These are phyloP conservation scores for Nanorana parkeri DNA, from an alignment of 2,113 vertebrate genomes.

Conservation along the genomic window DNA sequence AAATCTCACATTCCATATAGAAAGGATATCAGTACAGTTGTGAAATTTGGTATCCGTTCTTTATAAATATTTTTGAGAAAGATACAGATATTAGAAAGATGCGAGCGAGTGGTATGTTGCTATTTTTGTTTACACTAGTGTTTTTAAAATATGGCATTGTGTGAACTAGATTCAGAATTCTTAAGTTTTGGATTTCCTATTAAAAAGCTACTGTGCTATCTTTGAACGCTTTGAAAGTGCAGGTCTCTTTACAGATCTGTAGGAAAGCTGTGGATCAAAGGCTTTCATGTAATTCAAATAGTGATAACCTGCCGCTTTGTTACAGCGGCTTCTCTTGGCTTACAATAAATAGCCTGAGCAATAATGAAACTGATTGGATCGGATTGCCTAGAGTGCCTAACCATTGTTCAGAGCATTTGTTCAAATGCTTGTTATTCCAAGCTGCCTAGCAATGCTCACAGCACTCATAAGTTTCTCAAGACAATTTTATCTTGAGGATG, in stretches of 20 bases:
- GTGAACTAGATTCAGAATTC: too few species aligned
- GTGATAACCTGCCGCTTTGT: slow-evolving; percentile 34
- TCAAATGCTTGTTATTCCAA: slow-evolving; percentile 29
- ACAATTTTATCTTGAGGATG: background rate
- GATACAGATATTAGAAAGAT: too few species aligned
- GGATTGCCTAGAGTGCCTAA: background rate
- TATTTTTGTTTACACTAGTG: too few species aligned
- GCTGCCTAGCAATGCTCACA: background rate
- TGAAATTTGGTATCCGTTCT: too few species aligned
- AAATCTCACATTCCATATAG: too few species aligned
- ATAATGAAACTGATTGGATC: slow-evolving; percentile 43
- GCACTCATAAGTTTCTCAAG: slow-evolving; percentile 1
- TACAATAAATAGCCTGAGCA: slow-evolving; percentile 34
- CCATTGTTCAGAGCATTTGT: slow-evolving; percentile 38
- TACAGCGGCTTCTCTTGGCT: slow-evolving; percentile 27
- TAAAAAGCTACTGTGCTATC: background rate
- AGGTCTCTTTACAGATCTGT: slow-evolving; percentile 3
- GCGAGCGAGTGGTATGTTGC: too few species aligned
- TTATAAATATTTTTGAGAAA: too few species aligned
- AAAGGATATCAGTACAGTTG: too few species aligned
- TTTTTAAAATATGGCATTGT: too few species aligned
- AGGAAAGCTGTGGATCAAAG: slow-evolving; percentile 30
- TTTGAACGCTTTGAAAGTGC: slow-evolving; percentile 7
- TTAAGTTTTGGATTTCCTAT: background rate
- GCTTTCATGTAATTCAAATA: slow-evolving; percentile 35